Conservation (phyloP, 2,888 invertebrate genomes). For the Hoplodrina blanda region DNA sequence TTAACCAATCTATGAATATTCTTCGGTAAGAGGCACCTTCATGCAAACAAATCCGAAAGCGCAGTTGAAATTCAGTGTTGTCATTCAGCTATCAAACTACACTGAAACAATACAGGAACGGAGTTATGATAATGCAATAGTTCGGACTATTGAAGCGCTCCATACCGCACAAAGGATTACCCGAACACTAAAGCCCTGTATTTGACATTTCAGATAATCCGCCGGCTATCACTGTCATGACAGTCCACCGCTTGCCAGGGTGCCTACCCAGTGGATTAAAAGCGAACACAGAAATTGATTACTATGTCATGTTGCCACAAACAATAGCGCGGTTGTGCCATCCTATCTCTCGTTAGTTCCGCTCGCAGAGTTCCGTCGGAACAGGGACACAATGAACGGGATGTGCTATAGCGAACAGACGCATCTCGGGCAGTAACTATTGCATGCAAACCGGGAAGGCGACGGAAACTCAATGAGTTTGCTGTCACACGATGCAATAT, state of each 20-base stretch:
- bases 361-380: conserved; percentile 36
- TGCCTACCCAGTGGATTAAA: conserved; percentile 28
- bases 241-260: conserved; percentile 3
- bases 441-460: conserved; percentile 7
- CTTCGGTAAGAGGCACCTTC: too few species aligned
- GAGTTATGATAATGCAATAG: not conserved
- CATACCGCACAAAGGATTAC: not conserved
- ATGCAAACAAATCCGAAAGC: too few species aligned
- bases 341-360: conserved; percentile 41
- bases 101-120: not conserved
- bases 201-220: conserved; percentile 7
- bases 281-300: conserved; percentile 40
- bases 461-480: conserved; percentile 23
- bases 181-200: not conserved
- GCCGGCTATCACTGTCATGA: conserved; percentile 17
- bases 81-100: not conserved
- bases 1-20: too few species aligned
- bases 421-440: conserved; percentile 20
- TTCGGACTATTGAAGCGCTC: not conserved
- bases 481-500: conserved; percentile 10
- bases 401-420: conserved; percentile 27
- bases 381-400: conserved; percentile 34
- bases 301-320: conserved; percentile 13
- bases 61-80: too few species aligned
- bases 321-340: conserved; percentile 32